A percentile compares a stretch with the other conserved stretches of the same genome.
These are phyloP conservation scores for Philotrypesis tridentata DNA, from an alignment of 1,140 invertebrate species.

Conservation along the genomic window DNA sequence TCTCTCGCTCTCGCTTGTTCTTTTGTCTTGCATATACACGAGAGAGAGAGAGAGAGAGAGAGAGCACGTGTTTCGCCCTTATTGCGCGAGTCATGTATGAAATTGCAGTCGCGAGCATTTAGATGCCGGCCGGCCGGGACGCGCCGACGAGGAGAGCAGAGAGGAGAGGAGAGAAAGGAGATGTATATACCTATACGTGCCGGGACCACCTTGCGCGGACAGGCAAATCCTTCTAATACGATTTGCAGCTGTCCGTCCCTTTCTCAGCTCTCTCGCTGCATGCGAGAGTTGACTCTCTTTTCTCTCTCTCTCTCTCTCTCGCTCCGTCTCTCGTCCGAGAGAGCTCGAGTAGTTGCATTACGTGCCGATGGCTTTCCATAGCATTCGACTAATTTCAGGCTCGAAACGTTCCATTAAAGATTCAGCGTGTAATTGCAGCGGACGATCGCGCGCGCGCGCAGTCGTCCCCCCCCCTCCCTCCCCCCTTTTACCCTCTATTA, in stretches of 20 bases:
- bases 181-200: not conserved
- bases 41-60: no score
- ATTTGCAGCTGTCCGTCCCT: not conserved
- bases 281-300: not conserved
- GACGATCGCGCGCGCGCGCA: constrained; percentile 62
- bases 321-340: not conserved
- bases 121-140: constrained; percentile 1
- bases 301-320: constrained; percentile 8
- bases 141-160: not conserved
- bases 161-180: no score
- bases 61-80: not conserved
- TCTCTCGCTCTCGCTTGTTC: not conserved
- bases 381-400: constrained; percentile 72
- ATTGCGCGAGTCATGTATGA: not conserved
- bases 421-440: constrained; percentile 74
- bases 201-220: constrained; percentile 1
- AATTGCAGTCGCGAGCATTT: constrained; percentile 3
- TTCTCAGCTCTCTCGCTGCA: not conserved
- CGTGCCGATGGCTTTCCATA: constrained; percentile 70
- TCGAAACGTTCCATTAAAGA: constrained; percentile 74
- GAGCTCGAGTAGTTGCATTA: constrained; percentile 53
- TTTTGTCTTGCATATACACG: not conserved
- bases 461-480: no score
- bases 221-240: not conserved
- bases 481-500: constrained; percentile 1